A percentile compares a stretch with the other conserved stretches of the same genome.
phyloP scores from a whole-genome alignment of 2,888 invertebrate genomes.

The Nephrotoma appendiculata region DNA sequence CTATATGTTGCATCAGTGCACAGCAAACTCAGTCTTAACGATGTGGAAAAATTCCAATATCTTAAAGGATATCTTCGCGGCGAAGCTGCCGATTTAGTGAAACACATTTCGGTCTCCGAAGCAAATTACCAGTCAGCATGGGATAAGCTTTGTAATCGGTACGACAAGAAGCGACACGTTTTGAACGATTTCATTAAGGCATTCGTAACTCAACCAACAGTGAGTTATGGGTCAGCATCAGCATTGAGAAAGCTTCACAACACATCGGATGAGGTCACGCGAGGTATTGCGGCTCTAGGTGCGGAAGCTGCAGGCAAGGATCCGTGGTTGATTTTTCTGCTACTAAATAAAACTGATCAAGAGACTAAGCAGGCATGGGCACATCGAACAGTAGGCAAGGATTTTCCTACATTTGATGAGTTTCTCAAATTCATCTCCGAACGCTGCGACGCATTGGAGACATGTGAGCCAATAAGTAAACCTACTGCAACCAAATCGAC shows the following conservation, averaged over 20 bases:
- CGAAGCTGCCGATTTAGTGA: too few relatives aligned
- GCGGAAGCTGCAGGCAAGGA: neutral
- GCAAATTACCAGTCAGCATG: neutral
- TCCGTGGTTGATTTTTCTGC: neutral
- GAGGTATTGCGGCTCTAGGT: neutral
- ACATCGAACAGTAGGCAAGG: neutral
- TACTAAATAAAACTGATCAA: neutral
- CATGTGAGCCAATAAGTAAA: neutral
- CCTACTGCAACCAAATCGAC: neutral
- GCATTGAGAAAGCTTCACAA: neutral
- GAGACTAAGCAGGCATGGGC: neutral
- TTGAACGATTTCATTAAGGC: neutral
- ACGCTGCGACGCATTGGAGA: neutral
- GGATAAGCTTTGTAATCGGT: neutral
- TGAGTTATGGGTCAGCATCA: neutral
- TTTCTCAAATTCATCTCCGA: neutral
- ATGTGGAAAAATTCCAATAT: too few relatives aligned
- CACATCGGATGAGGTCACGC: neutral
- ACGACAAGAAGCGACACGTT: conserved; percentile 2
- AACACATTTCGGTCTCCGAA: too few relatives aligned
- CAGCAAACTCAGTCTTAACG: too few relatives aligned
- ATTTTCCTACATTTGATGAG: neutral
- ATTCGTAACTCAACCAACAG: neutral
- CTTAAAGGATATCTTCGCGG: too few relatives aligned
- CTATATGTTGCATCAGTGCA: too few relatives aligned